Base-by-base conservation (phyloP, 2,797 vertebrate genomes). In the Manis javanica region DNA sequence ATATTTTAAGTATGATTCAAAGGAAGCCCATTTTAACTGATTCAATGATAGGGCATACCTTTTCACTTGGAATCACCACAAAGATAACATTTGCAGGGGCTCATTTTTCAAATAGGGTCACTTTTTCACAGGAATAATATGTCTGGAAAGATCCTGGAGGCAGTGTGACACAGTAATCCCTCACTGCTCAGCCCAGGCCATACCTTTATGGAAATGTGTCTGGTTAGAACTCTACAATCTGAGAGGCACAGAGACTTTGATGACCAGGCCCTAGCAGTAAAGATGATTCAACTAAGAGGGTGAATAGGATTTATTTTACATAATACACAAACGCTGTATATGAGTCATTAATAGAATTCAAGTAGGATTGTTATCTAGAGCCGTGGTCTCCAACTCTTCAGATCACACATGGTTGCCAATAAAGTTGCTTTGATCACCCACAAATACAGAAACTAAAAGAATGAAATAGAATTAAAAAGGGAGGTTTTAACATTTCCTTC, bases 71-170 rank as follows among this genome's bases (percentile, higher is more conserved):
- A 93, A 82, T 8, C 29, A 72, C 78, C 68, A 55, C 55, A 95
- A 68, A 78, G 83, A 87, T 74, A 91, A 96, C 42, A 94, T 78
- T 72, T 88, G 31, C 57, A 93, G 81, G 92, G 12, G 59, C 51
- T 96, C 79, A 51, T 49, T 94, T 89, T 97, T 42, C 85, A 88
- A 95, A 72, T 29, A 89, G 7, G n/a, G 46, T 89, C n/a, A 46
- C 37, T 29, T 87, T 79, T 79, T 84, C 57, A 69, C 29, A 74
- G 53, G 71, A 92, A 34, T 64, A 57, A 2, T 71, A 77, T 86
- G 78, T 91, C 78, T 89, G 63, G 72, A 91, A 93, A 96, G 53
- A 93, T 75, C 23, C n/a, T 21, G 72, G 3, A 72, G 31, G 55
- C 23, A 49, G 23, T 46, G 51, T 77, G 49, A 59, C 46, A n/a